A percentile compares a stretch with the other conserved stretches of the same genome.
Evolutionary conservation across 2,113 vertebrate species (phyloP).

Genomic region (Neolamprologus variostigma): DNA sequence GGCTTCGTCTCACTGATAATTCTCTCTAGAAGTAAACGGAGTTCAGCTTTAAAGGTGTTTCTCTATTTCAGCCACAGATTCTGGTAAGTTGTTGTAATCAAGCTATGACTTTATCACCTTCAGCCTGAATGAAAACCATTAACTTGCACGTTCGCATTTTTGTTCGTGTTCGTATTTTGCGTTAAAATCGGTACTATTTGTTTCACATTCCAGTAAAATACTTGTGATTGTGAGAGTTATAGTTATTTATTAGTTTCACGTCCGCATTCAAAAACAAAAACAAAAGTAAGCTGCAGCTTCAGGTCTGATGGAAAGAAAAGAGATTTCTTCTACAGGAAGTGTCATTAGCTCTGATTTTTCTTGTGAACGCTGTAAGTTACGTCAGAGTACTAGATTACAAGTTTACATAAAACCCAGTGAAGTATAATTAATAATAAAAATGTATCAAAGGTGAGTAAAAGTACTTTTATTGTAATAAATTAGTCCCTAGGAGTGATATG

Average conservation of each 20-base stretch:
- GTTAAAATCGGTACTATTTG: rapidly evolving
- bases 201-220: background rate
- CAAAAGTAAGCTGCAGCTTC: background rate
- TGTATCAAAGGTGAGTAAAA: background rate
- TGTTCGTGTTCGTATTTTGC: background rate
- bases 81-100: background rate
- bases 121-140: background rate
- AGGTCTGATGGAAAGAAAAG: background rate
- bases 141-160: background rate
- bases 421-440: background rate
- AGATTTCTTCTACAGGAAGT: background rate
- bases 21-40: background rate
- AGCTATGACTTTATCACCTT: rapidly evolving
- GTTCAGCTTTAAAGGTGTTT: background rate
- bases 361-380: background rate
- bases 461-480: background rate
- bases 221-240: rapidly evolving
- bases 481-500: rapidly evolving
- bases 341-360: background rate
- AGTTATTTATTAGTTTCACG: background rate
- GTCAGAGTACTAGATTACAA: background rate
- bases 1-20: background rate
- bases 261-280: background rate
- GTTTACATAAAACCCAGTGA: background rate
- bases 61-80: background rate